Evolutionary conservation across 2,888 invertebrate genomes (phyloP).

Genomic region (Pyrochroa serraticornis): DNA sequence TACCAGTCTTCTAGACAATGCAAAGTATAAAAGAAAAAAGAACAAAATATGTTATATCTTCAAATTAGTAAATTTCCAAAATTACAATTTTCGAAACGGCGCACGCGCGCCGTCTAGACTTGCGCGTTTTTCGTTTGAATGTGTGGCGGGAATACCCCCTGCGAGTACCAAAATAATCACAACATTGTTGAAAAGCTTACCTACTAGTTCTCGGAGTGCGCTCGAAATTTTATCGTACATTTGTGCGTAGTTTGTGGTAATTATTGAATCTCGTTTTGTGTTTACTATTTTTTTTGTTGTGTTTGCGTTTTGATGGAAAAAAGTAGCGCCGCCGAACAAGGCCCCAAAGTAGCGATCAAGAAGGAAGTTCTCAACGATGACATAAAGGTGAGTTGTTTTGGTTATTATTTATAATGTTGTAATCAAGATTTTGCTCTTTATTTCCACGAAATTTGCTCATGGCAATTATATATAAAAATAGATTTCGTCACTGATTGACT

Average conservation of each 20-base stretch:
- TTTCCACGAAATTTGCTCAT: constrained; percentile 1
- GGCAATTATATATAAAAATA: constrained; percentile 25
- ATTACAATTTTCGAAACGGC: constrained; percentile 10
- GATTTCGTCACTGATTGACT: constrained; percentile 23
- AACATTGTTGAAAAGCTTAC: constrained; percentile 48
- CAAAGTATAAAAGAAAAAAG: not conserved
- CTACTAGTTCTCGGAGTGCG: constrained; percentile 34
- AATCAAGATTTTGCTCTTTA: too few species aligned
- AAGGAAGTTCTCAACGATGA: constrained; percentile 76
- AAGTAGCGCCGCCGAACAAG: constrained; percentile 35
- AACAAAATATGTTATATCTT: not conserved
- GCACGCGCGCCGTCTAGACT: constrained; percentile 36
- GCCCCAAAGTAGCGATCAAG: constrained; percentile 60
- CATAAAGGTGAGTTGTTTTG: constrained; percentile 68
- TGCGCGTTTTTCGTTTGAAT: constrained; percentile 47
- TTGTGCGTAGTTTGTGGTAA: constrained; percentile 32
- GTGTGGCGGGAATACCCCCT: constrained; percentile 53
- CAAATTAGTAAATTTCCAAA: not conserved
- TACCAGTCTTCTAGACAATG: not conserved
- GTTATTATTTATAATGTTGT: too few species aligned
- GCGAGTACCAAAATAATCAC: constrained; percentile 55
- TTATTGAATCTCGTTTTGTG: not conserved
- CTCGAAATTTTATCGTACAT: constrained; percentile 27
- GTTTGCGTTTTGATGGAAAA: constrained; percentile 47
- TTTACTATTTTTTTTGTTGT: constrained; percentile 2